Percentiles rank a stretch among this genome's conserved stretches.
Conservation (phyloP, 1,140 invertebrate species). For the Limonius californicus region DNA sequence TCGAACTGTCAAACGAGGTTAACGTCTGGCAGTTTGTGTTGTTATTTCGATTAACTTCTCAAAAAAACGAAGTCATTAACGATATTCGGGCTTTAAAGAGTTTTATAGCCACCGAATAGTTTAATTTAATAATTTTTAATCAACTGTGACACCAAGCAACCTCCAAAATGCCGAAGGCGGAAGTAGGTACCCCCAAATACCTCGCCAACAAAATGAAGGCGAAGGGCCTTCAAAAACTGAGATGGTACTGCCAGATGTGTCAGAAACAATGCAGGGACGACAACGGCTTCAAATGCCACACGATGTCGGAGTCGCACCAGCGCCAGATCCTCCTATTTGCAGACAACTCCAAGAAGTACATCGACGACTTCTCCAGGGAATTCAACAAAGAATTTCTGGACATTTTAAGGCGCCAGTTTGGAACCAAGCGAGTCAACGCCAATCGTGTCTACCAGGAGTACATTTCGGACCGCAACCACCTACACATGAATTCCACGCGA, state of each 20-base stretch:
- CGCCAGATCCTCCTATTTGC: constrained; percentile 93
- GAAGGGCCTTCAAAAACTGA: constrained; percentile 95
- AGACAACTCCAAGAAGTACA: constrained; percentile 87
- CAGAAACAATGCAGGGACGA: constrained; percentile 99
- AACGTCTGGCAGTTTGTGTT: too few species aligned
- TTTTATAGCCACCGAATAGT: too few species aligned
- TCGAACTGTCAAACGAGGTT: too few species aligned
- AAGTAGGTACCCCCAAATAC: constrained; percentile 93
- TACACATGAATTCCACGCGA: constrained; percentile 98
- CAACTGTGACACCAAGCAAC: too few species aligned
- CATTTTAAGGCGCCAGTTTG: constrained; percentile 81
- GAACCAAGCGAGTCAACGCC: constrained; percentile 88
- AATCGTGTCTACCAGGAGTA: constrained; percentile 99
- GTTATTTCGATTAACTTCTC: too few species aligned
- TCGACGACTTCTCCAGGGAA: constrained; percentile 88
- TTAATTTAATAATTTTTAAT: too few species aligned
- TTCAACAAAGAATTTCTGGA: constrained; percentile 85
- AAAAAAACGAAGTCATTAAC: too few species aligned
- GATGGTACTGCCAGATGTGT: constrained; percentile 99
- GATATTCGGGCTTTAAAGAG: too few species aligned
- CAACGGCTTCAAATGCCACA: constrained; percentile 99
- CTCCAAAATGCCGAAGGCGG: constrained; percentile 76
- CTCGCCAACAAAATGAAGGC: constrained; percentile 98
- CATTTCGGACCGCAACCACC: constrained; percentile 86
- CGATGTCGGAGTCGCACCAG: constrained; percentile 96